Evolutionary conservation across 2,888 invertebrate species (phyloP), one percentile per base, ranked within the genome.

Genomic region (Tigriopus californicus): DNA sequence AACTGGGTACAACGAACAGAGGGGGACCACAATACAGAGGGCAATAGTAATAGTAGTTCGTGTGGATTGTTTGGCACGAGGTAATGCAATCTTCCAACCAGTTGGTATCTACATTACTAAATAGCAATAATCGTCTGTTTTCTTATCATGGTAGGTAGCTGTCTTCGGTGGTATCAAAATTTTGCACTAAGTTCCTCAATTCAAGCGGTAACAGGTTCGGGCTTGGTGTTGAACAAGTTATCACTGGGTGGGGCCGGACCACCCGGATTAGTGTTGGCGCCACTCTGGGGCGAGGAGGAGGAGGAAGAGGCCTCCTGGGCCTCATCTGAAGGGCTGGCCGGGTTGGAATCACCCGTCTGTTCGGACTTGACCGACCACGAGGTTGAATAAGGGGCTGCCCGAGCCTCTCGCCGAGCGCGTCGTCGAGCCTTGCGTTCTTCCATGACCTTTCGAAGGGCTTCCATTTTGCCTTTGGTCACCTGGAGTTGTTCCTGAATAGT

Each of bases 361-460:
- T 41, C 41, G 51, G 60, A 33, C 40, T 48, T 46, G 24, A 61
- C 49, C 20, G 56, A 52, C 60, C 62, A 61, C 24, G 61, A 42
- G 25, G 61, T 63, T 41, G 66, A 64, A 65, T 72, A 72, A 3
- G 72, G 72, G 18, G 69, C 63, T 20, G 65, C 65, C 15, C 68
- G 63, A 33, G 67, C 85, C 67, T 86, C 83, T 58, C 90, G 79
- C 62, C 86, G 77, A 64, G 87, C 76, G 65, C 73, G 72, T 51
- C 78, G 71, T 48, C 75, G 72, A 44, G 74, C 83, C 63, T 88
- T 82, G 66, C 86, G 79, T 70, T 91, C 87, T 66, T 88, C 88
- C 86, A 92, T 85, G 61, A 90, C 86, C 64, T 86, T 77, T 64
- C 89, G 81, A 58, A 91, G 74, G 64, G 86, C 85, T 68, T 88